Evolutionary conservation across 2,888 invertebrate genomes (phyloP), one percentile per base, ranked within the genome.

Genomic region (Trachelus troglodyta): DNA sequence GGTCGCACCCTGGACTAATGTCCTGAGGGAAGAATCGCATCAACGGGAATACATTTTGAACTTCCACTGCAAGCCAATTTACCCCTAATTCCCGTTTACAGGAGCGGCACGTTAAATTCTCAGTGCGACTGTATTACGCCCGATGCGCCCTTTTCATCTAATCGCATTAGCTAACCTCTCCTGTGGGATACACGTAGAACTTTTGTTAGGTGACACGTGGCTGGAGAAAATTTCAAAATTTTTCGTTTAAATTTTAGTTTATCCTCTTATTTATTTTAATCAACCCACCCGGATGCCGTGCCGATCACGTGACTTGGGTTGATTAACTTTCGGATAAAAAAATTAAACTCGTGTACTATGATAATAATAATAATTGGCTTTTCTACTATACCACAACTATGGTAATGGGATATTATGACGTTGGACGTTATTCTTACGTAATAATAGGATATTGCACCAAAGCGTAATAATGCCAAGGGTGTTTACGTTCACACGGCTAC

Each of bases 401-500:
- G 23, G 56, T 23, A 9, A 23, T 9, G 15, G 23, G 23, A 23
- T 56, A 56, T 56, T 56, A 23, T 56, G 56, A 56, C 56, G 23
- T 56, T 56, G 9, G 23, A 56, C 56, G 23, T 56, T 56, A 56
- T 56, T 56, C 56, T 56, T 31, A 71, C 31, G 71, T 82, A 85
- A 85, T 83, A 85, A 83, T 81, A 80, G 69, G 78, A 69, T 79
- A 56, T 73, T 75, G 75, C 71, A 40, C 34, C 56, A 76, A 40
- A 73, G 79, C 80, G 75, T 80, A 80, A 80, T 80, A 75, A 81
- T 75, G 73, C 56, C 34, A 71, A 33, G 77, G 83, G 82, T 88
- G 89, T 86, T 85, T 81, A 76, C 84, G 83, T 88, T 89, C 89
- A 82, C 88, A 88, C 87, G 88, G 82, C 73, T 84, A 83, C 88